Evolutionary conservation across 2,888 invertebrate species (phyloP), one percentile per base, ranked within the genome.

Genomic region (Brenthis daphne): DNA sequence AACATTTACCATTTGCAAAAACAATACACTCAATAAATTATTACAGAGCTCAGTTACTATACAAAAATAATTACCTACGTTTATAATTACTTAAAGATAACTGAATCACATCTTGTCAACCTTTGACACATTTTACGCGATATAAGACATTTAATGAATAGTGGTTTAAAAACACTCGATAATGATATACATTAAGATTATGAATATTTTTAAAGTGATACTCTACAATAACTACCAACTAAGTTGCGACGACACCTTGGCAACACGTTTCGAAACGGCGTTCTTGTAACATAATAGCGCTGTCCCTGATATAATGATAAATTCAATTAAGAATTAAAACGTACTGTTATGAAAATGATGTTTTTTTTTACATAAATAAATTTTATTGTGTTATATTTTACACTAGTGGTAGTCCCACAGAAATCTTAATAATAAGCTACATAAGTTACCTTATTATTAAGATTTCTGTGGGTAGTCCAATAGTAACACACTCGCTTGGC

Each of bases 91-190:
- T 74, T 53, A 69, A 57, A 74, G 85, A 87, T 88, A 88, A 81
- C 75, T 75, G 77, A 82, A 82, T 82, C 79, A 79, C 79, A 77
- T 74, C 73, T 75, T 76, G 56, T 75, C 79, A 77, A 83, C 83
- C 82, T 82, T 72, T 82, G 82, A 88, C 88, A 87, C 80, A 73
- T 71, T 75, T 75, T 70, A 67, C 71, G 76, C 74, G 85, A 88
- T 88, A 86, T 78, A 76, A 78, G 79, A 77, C 81, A 82, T 85
- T 89, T 86, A 89, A 87, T 89, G 82, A 87, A 86, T 85, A 88
- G 77, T 82, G 78, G 77, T 81, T 80, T 74, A 77, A 85, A 84
- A 87, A 86, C 80, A 85, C 74, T 68, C 71, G 86, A 87, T 88
- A 86, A 84, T 67, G 69, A 70, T 69, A 53, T 64, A 70, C 73